A percentile compares a stretch with the other conserved stretches of the same genome.
Conservation (phyloP, 2,888 invertebrate species). For the Yponomeuta sedellus region DNA sequence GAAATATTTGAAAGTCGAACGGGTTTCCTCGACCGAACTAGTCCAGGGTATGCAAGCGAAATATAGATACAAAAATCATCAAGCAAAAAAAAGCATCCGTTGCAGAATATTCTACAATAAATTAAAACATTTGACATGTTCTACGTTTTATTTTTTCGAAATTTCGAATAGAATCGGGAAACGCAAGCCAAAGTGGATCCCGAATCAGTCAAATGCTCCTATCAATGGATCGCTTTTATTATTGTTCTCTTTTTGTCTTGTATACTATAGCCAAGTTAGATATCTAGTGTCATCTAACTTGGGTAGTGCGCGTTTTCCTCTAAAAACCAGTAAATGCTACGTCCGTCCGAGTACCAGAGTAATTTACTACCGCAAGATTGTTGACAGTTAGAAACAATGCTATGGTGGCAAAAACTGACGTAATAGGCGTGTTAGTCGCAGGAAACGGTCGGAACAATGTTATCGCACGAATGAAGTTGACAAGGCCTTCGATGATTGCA, state of each 20-base stretch:
- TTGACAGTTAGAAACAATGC: background rate
- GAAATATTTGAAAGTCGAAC: background rate
- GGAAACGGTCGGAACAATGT: conserved; percentile 5
- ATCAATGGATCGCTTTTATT: no score
- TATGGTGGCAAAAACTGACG: background rate
- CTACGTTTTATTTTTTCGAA: no score
- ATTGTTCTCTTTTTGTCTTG: no score
- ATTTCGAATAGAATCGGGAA: no score
- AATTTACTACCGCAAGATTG: background rate
- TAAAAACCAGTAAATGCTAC: background rate
- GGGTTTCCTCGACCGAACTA: background rate
- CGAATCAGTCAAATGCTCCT: no score
- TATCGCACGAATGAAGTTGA: conserved; percentile 1
- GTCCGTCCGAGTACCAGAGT: background rate
- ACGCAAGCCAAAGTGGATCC: no score
- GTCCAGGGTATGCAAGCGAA: background rate
- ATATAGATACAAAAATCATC: no score
- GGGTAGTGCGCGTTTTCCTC: background rate
- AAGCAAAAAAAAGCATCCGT: no score
- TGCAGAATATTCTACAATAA: no score
- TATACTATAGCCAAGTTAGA: no score
- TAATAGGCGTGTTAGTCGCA: background rate
- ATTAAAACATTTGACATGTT: no score
- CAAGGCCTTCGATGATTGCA: background rate
- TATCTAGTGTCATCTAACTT: no score